Conservation (phyloP, 2,797 vertebrate species). For the Momotus momota region DNA sequence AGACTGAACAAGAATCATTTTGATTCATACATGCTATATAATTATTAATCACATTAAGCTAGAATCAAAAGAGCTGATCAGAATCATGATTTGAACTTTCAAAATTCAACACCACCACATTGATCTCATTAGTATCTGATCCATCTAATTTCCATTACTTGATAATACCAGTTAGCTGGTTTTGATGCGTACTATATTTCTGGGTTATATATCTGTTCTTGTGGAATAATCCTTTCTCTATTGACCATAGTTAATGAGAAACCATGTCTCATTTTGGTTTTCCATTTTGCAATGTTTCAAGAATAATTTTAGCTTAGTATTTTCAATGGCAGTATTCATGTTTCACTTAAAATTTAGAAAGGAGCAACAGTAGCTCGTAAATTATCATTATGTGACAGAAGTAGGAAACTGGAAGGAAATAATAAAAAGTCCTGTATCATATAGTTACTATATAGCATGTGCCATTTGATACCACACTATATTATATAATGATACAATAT, state of each 20-base stretch:
- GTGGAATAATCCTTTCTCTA: neutral
- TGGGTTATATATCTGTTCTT: neutral
- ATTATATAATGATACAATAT: neutral
- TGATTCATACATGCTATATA: neutral
- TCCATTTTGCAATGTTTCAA: neutral
- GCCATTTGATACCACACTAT: neutral
- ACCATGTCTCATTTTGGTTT: neutral
- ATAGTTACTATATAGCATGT: neutral
- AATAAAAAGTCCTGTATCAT: neutral
- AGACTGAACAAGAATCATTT: neutral
- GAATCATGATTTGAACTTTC: neutral
- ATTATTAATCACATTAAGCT: neutral
- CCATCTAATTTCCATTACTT: neutral
- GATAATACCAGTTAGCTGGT: neutral
- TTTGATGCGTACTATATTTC: neutral
- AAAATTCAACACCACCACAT: neutral
- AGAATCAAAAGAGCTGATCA: neutral
- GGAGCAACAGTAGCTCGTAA: neutral
- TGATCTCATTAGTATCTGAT: neutral
- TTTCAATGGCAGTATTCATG: neutral
- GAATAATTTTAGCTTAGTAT: neutral
- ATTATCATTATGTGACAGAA: neutral
- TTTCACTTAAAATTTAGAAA: neutral
- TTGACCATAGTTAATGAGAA: neutral
- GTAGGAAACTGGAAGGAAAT: neutral